phyloP scores from a whole-genome alignment of 2,797 vertebrate genomes.

The Pseudochromis fuscus region DNA sequence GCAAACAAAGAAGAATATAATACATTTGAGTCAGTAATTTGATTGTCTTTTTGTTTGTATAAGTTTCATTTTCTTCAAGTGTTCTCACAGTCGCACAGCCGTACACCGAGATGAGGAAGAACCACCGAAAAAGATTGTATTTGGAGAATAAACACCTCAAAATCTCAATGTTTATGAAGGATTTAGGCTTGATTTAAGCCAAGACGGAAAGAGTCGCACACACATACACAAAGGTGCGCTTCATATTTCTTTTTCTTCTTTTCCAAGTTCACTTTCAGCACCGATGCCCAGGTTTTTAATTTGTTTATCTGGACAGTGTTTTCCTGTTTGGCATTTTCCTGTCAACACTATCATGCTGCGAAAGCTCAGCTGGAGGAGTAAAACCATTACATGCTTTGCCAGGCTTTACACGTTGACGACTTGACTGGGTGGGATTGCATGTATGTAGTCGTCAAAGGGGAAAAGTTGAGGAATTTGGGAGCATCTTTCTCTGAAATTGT shows the following conservation, averaged over 20 bases:
- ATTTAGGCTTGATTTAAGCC: constrained; percentile 39
- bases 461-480: constrained; percentile 43
- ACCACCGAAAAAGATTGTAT: constrained; percentile 45
- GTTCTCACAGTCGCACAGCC: constrained; percentile 40
- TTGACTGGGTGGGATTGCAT: constrained; percentile 45
- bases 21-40: constrained; percentile 47
- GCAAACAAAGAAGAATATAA: constrained; percentile 63
- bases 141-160: constrained; percentile 45
- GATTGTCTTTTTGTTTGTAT: constrained; percentile 55
- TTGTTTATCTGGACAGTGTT: constrained; percentile 68
- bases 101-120: constrained; percentile 38
- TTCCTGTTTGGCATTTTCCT: constrained; percentile 57
- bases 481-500: constrained; percentile 40
- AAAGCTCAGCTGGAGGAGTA: constrained; percentile 62
- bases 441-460: constrained; percentile 39
- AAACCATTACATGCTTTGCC: constrained; percentile 80
- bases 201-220: constrained; percentile 34
- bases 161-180: constrained; percentile 58
- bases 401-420: constrained; percentile 66
- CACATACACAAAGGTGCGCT: constrained; percentile 33
- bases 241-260: constrained; percentile 19
- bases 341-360: constrained; percentile 58
- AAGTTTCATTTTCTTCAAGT: constrained; percentile 39
- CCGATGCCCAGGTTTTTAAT: constrained; percentile 54
- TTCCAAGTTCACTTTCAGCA: constrained; percentile 50